phyloP scores from a whole-genome alignment of 2,888 invertebrate genomes.

The Chorisops tibialis region DNA sequence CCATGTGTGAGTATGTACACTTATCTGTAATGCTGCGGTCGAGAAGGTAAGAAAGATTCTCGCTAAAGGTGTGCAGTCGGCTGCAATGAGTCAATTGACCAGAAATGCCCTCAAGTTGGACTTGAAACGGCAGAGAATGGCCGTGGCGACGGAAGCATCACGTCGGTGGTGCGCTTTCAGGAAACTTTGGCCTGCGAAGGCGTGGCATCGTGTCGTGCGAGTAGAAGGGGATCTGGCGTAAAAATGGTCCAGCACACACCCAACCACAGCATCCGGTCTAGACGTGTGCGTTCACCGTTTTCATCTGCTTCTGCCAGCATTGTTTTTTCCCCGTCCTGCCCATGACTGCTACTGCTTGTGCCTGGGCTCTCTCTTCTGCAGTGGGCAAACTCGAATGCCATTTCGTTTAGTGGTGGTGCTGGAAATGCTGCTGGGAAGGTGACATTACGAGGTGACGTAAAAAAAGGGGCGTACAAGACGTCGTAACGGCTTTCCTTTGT shows the following conservation, averaged over 20 bases:
- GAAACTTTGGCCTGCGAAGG: not conserved
- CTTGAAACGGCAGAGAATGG: not conserved
- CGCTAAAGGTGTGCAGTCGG: too few species aligned
- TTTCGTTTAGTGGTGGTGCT: too few species aligned
- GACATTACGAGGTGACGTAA: not conserved
- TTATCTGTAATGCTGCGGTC: too few species aligned
- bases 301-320: not conserved
- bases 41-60: too few species aligned
- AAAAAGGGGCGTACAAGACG: conserved; percentile 17
- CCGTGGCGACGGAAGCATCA: not conserved
- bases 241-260: conserved; percentile 28
- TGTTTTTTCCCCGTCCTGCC: not conserved
- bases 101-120: not conserved
- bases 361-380: too few species aligned
- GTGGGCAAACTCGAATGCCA: too few species aligned
- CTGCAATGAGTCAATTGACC: conserved; percentile 11
- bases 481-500: conserved; percentile 21
- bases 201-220: conserved; percentile 5
- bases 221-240: conserved; percentile 4
- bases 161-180: not conserved
- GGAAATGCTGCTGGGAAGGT: not conserved
- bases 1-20: too few species aligned
- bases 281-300: conserved; percentile 19
- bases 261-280: conserved; percentile 35
- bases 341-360: not conserved